These are phyloP conservation scores for Drosophila rhopaloa DNA, from an alignment of 1,140 invertebrate genomes.

Conservation along the genomic window DNA sequence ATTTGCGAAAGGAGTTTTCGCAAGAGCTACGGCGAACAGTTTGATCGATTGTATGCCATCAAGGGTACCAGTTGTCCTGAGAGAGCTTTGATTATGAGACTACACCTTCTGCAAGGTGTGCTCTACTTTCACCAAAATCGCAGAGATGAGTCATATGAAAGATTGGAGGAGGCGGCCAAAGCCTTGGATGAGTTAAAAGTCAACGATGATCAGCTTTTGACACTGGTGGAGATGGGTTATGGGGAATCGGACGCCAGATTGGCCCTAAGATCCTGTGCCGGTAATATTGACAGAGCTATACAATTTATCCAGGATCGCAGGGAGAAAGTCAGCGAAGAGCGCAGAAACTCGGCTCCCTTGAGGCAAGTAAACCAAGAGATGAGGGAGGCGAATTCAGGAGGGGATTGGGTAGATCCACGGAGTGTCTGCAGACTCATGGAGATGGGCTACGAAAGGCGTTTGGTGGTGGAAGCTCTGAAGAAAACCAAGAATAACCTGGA, in stretches of 20 bases:
- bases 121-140: conserved; percentile 90
- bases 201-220: conserved; percentile 85
- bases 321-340: conserved; percentile 85
- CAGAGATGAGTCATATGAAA: conserved; percentile 86
- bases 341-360: conserved; percentile 85
- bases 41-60: conserved; percentile 88
- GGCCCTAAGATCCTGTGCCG: conserved; percentile 87
- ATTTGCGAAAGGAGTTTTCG: conserved; percentile 89
- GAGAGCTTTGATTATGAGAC: conserved; percentile 89
- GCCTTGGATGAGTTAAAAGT: conserved; percentile 88
- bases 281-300: conserved; percentile 87
- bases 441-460: conserved; percentile 88
- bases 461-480: conserved; percentile 87
- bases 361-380: conserved; percentile 84
- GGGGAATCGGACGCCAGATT: conserved; percentile 87
- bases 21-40: conserved; percentile 89
- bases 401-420: conserved; percentile 73
- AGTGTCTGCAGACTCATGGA: conserved; percentile 86
- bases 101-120: conserved; percentile 92
- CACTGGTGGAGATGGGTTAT: conserved; percentile 88
- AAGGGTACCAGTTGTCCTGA: conserved; percentile 89
- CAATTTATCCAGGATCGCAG: conserved; percentile 87
- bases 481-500: conserved; percentile 88
- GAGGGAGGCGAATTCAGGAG: conserved; percentile 42
- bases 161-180: conserved; percentile 86